Evolutionary conservation across 1,140 invertebrate genomes (phyloP).

Genomic region (Drosophila subpulchrella): DNA sequence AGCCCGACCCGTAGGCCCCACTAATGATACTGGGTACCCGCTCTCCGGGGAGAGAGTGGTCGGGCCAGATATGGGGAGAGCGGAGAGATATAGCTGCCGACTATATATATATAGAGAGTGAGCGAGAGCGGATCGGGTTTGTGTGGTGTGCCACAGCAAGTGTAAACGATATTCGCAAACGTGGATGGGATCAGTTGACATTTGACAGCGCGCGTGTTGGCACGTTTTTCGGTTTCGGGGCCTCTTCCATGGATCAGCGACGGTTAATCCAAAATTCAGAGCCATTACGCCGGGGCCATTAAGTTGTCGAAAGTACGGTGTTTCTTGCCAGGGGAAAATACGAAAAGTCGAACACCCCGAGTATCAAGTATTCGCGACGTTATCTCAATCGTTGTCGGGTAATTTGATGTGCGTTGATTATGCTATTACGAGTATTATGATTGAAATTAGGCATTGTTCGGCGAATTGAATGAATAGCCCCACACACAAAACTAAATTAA

Average conservation of each 20-base stretch:
- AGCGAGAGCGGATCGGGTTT: slow-evolving; percentile 25
- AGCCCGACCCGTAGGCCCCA: slow-evolving; percentile 39
- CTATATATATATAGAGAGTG: neutral
- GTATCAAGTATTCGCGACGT: slow-evolving; percentile 48
- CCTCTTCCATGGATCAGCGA: slow-evolving; percentile 8
- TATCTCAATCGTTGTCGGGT: slow-evolving; percentile 51
- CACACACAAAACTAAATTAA: slow-evolving; percentile 25
- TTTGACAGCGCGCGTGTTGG: slow-evolving; percentile 80
- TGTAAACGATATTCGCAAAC: slow-evolving; percentile 80
- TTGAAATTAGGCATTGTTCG: slow-evolving; percentile 56
- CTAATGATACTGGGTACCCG: slow-evolving; percentile 5
- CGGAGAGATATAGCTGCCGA: slow-evolving; percentile 12
- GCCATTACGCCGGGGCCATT: slow-evolving; percentile 3
- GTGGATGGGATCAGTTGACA: slow-evolving; percentile 81
- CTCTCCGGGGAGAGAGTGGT: neutral
- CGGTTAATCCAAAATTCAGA: slow-evolving; percentile 22
- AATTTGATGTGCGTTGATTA: slow-evolving; percentile 65
- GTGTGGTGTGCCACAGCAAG: slow-evolving; percentile 47
- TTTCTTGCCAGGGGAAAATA: neutral
- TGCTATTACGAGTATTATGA: slow-evolving; percentile 67
- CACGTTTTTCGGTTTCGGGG: slow-evolving; percentile 54
- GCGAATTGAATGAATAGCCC: slow-evolving; percentile 40
- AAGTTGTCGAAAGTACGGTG: slow-evolving; percentile 16
- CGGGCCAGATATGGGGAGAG: slow-evolving; percentile 9
- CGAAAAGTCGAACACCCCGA: slow-evolving; percentile 16